Percentiles rank a stretch among this genome's conserved stretches.
Evolutionary conservation across 1,140 invertebrate genomes (phyloP).

Genomic region (Drosophila ohnishii): DNA sequence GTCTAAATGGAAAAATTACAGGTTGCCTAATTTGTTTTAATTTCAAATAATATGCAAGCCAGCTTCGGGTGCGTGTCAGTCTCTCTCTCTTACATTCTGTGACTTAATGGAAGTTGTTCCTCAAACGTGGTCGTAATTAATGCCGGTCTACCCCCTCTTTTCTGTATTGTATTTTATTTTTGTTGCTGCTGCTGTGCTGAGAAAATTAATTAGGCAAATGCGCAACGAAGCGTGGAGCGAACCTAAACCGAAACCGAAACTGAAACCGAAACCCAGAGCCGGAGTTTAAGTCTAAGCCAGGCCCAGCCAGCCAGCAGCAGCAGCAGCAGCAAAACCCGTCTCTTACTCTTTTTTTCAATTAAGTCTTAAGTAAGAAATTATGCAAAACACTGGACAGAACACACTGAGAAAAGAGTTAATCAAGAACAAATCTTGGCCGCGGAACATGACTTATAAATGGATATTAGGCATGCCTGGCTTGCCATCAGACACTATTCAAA

Average conservation of each 20-base stretch:
- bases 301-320: constrained; percentile 6
- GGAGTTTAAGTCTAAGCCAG: constrained; percentile 51
- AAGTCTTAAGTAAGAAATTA: constrained; percentile 83
- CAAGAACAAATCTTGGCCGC: constrained; percentile 11
- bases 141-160: constrained; percentile 41
- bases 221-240: constrained; percentile 73
- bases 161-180: constrained; percentile 31
- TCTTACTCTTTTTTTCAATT: constrained; percentile 72
- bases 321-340: constrained; percentile 45
- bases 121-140: constrained; percentile 79
- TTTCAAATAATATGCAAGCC: constrained; percentile 79
- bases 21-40: constrained; percentile 82
- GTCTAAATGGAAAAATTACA: constrained; percentile 80
- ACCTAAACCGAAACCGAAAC: constrained; percentile 56
- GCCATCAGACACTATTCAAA: neutral
- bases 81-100: constrained; percentile 15
- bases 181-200: constrained; percentile 61
- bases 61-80: constrained; percentile 38
- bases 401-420: constrained; percentile 31
- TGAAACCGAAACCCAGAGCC: constrained; percentile 43
- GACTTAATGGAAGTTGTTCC: constrained; percentile 78
- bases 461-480: constrained; percentile 2
- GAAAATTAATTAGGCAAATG: constrained; percentile 82
- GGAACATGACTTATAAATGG: constrained; percentile 21
- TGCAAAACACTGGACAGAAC: constrained; percentile 71